Conservation (phyloP, 2,888 invertebrate genomes). For the Xanthia togata region DNA sequence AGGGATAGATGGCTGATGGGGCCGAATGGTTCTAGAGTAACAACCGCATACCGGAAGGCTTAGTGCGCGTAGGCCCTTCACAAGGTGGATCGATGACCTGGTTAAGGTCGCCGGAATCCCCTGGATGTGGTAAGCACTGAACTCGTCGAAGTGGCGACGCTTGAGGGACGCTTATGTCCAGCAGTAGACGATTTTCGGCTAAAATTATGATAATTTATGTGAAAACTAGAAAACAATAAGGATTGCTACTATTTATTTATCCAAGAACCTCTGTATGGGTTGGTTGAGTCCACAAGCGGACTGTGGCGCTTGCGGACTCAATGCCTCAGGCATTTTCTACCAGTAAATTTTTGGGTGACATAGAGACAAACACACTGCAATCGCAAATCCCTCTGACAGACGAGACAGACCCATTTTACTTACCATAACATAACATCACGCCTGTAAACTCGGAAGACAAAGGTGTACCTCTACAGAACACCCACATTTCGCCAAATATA, state of each 20-base stretch:
- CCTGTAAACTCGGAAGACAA: background rate
- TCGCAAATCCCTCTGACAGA: background rate
- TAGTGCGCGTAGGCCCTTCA: slow-evolving; percentile 25
- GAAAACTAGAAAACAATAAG: slow-evolving; percentile 6
- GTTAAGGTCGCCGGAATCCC: slow-evolving; percentile 3
- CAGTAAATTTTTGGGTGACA: background rate
- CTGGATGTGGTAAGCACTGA: slow-evolving; percentile 23
- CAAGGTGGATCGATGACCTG: slow-evolving; percentile 22
- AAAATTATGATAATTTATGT: slow-evolving; percentile 24
- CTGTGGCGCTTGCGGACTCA: background rate
- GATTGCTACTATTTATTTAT: no score
- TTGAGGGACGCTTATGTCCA: slow-evolving; percentile 1
- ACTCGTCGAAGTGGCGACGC: slow-evolving; percentile 20
- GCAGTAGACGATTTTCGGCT: slow-evolving; percentile 25
- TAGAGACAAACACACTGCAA: slow-evolving; percentile 4
- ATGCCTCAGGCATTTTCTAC: background rate
- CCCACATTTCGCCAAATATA: background rate
- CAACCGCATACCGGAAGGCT: slow-evolving; percentile 25
- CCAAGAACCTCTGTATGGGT: background rate
- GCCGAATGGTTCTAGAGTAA: slow-evolving; percentile 1
- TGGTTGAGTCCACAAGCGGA: background rate
- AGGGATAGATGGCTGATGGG: background rate
- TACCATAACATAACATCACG: background rate
- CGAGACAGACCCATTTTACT: background rate
- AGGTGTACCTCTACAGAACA: background rate